Evolutionary conservation across 1,140 invertebrate genomes (phyloP), one percentile per base, ranked within the genome.

Genomic region (Meteorus sp.): DNA sequence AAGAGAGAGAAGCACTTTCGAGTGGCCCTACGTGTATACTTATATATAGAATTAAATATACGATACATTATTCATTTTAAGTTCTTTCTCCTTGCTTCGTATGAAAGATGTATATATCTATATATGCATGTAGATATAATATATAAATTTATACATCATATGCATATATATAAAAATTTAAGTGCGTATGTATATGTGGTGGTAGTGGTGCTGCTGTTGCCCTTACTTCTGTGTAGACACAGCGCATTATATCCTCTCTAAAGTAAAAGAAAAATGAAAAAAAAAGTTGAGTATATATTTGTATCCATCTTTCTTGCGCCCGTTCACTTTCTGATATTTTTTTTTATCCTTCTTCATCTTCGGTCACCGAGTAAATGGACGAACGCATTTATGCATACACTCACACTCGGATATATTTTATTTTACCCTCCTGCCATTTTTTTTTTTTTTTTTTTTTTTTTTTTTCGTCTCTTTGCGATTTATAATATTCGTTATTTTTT

Each of bases 11-110:
- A 56, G 52, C 27, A 53, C 25, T 55, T 31, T n/a, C 51, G 52
- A 25, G 48, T 54, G 52, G 23, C 37, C 50, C 47, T 58, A 56
- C 59, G 62, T 63, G 43, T 62, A 48, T 71, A 72, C 69, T 68
- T 70, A 71, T 72, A 72, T 76, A 73, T 74, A 68, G 69, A 74
- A 79, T 80, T 80, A 80, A 80, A 77, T 80, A 80, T 80, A 80
- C 77, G 74, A 78, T 80, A 79, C 78, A 80, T 80, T 79, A 79
- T 79, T 79, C 78, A 80, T 79, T 78, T 78, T 73, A 74, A 78
- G 72, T 76, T 79, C 76, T 78, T 77, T 78, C 75, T 76, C 71
- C 72, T 74, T 75, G 70, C 72, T 70, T 70, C 69, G 39, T 56
- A 50, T 41, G 15, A 29, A 44, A 44, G 27, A 25, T n/a, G n/a